Evolutionary conservation across 2,113 vertebrate genomes (phyloP).

Genomic region (Podiceps cristatus): DNA sequence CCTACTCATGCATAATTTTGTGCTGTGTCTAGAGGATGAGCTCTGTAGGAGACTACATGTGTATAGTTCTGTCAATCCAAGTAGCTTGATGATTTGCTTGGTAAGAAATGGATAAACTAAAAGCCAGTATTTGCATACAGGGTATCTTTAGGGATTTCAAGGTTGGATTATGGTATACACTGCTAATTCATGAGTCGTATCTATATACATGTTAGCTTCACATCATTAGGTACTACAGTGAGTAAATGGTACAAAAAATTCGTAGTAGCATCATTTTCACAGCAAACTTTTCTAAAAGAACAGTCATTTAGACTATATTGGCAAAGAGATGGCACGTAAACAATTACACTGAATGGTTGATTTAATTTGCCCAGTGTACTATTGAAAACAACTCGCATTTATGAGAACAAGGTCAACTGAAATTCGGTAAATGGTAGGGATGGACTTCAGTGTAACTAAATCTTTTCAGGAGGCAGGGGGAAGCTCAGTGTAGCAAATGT

Average conservation of each 20-base stretch:
- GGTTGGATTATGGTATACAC: not conserved
- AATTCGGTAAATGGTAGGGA: not conserved
- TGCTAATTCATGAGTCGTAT: not conserved
- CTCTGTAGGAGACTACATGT: not conserved
- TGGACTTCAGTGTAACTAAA: not conserved
- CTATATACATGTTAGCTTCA: not conserved
- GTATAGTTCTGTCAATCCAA: not conserved
- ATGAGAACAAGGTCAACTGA: not conserved
- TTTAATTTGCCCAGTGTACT: not conserved
- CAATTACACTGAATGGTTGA: not conserved
- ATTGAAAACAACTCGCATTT: not conserved
- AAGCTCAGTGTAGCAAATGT: not conserved
- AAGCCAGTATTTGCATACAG: not conserved
- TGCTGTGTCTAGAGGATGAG: not conserved
- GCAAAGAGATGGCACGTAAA: not conserved
- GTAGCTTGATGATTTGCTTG: not conserved
- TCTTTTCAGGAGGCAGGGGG: rapidly evolving
- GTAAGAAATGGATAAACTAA: not conserved
- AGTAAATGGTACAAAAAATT: not conserved
- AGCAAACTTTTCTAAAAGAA: not conserved
- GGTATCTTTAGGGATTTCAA: not conserved
- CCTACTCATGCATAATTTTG: not conserved
- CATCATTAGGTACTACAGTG: not conserved
- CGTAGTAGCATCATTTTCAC: not conserved
- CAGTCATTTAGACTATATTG: not conserved